phyloP scores from a whole-genome alignment of 2,888 invertebrate genomes.

The Chloroclysta siterata region DNA sequence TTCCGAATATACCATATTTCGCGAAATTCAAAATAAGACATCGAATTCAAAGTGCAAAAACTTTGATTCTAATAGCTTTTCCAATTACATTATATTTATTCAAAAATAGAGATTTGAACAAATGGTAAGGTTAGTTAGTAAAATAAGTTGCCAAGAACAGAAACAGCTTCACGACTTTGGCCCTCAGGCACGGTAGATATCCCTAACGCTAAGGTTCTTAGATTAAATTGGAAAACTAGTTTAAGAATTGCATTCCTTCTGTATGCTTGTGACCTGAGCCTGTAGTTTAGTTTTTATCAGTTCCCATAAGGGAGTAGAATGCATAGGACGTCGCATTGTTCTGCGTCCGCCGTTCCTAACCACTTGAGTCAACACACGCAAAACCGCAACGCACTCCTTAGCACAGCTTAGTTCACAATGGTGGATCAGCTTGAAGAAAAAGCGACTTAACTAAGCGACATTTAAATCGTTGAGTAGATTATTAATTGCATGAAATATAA shows the following conservation, averaged over 20 bases:
- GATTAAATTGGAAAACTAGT: neutral
- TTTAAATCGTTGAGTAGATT: too few species aligned
- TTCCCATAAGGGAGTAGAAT: conserved; percentile 27
- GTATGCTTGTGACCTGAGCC: neutral
- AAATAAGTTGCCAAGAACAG: too few species aligned
- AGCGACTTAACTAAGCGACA: neutral
- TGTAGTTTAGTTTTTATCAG: conserved; percentile 23
- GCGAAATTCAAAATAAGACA: too few species aligned
- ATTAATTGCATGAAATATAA: too few species aligned
- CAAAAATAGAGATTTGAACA: too few species aligned
- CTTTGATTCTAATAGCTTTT: too few species aligned
- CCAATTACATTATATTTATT: too few species aligned
- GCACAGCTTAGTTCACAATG: conserved; percentile 34
- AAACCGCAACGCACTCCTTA: conserved; percentile 38
- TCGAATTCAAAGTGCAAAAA: too few species aligned
- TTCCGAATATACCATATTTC: too few species aligned
- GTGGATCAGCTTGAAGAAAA: neutral
- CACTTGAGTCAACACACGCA: conserved; percentile 72
- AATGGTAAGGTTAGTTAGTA: too few species aligned
- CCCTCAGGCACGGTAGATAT: too few species aligned
- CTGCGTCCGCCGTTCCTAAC: conserved; percentile 41
- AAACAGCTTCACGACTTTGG: too few species aligned
- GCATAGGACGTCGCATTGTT: conserved; percentile 47
- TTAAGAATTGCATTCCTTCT: neutral
- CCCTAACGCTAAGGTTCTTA: neutral